Conservation (phyloP, 2,113 vertebrate species). For the Neomonachus schauinslandi region DNA sequence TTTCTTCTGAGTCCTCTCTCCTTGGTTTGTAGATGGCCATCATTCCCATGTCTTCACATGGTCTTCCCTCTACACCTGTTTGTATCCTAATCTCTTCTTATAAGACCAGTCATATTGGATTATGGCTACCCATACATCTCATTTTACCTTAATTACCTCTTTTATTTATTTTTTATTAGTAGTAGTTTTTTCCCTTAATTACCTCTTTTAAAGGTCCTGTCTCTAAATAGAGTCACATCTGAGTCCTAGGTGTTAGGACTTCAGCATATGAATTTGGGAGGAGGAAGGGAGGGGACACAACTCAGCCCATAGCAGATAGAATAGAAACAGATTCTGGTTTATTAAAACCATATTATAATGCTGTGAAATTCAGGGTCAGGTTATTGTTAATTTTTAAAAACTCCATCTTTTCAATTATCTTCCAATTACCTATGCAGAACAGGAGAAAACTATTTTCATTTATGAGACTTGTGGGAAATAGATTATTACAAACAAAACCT, state of each 20-base stretch:
- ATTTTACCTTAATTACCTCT: background rate
- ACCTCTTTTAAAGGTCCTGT: background rate
- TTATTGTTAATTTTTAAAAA: background rate
- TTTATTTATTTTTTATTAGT: no score
- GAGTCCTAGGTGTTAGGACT: background rate
- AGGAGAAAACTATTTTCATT: background rate
- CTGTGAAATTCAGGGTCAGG: background rate
- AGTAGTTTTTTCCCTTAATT: background rate
- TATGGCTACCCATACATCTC: background rate
- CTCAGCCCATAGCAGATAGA: background rate
- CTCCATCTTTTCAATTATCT: background rate
- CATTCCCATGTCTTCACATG: background rate
- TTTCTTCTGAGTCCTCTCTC: background rate
- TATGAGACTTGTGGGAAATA: background rate
- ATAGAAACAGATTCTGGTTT: background rate
- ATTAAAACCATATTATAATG: background rate
- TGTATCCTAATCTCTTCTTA: background rate
- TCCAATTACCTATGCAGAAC: background rate
- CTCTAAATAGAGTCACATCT: background rate
- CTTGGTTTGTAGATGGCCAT: background rate
- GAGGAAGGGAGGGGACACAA: background rate
- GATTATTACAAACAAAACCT: background rate
- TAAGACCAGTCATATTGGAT: background rate
- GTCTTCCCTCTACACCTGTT: background rate
- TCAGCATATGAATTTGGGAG: background rate